Conservation (phyloP, 2,113 vertebrate species). For the Ochotona curzoniae region DNA sequence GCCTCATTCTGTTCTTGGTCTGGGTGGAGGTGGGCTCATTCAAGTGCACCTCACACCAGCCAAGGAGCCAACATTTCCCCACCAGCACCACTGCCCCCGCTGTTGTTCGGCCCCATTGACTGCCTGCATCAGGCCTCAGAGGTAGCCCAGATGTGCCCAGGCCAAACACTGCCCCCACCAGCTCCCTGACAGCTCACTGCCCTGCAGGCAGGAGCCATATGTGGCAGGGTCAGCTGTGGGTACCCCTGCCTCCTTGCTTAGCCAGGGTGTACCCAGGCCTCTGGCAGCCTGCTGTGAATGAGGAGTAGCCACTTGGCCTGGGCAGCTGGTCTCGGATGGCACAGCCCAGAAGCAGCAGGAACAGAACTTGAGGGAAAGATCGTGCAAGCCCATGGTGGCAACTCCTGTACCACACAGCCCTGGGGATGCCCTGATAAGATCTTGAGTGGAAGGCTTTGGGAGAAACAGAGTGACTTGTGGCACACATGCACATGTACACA, state of each 20-base stretch:
- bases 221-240: not conserved
- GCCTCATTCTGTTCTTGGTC: slow-evolving; percentile 59
- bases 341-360: not conserved
- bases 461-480: not conserved
- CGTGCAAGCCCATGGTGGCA: accelerated
- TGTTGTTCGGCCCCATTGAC: too few species aligned
- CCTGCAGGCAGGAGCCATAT: not conserved
- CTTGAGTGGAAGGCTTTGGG: not conserved
- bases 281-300: not conserved
- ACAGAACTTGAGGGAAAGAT: not conserved
- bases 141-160: not conserved
- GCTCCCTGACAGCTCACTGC: not conserved
- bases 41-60: not conserved
- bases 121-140: not conserved
- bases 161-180: not conserved
- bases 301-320: not conserved
- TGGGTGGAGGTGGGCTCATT: not conserved
- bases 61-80: not conserved
- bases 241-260: not conserved
- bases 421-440: not conserved
- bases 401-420: not conserved
- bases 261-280: not conserved
- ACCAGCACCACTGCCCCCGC: not conserved
- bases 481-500: too few species aligned
- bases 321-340: not conserved